Evolutionary conservation across 2,113 vertebrate genomes (phyloP).

Genomic region (Varanus komodoensis): DNA sequence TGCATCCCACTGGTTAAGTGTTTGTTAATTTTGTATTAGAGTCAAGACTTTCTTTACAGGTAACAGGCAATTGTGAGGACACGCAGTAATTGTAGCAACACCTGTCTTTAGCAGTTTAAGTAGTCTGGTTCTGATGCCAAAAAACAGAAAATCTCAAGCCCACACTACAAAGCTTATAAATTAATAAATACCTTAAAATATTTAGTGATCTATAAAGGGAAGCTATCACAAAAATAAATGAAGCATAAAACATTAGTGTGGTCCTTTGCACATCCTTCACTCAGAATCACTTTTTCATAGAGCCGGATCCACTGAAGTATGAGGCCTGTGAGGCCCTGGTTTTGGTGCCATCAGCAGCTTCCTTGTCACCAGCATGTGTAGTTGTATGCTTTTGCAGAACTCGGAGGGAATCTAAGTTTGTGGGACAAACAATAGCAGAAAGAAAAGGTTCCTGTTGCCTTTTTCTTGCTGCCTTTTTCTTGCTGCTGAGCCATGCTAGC

Average conservation of each 20-base stretch:
- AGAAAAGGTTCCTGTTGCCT: neutral
- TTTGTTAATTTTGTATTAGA: constrained; percentile 77
- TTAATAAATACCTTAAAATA: constrained; percentile 73
- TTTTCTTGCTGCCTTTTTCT: constrained; percentile 7
- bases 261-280: constrained; percentile 47
- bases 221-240: constrained; percentile 65
- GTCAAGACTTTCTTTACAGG: constrained; percentile 78
- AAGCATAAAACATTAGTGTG: constrained; percentile 63
- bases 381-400: neutral
- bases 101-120: constrained; percentile 65
- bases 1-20: constrained; percentile 79
- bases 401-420: neutral
- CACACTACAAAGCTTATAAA: constrained; percentile 69
- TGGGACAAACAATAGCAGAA: neutral
- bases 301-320: constrained; percentile 37
- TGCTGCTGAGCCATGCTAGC: neutral
- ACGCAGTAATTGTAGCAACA: constrained; percentile 72
- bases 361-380: constrained; percentile 22
- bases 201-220: constrained; percentile 70
- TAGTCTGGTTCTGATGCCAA: constrained; percentile 66
- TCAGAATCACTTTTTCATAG: constrained; percentile 44
- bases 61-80: constrained; percentile 80
- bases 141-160: constrained; percentile 27
- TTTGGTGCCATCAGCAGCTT: neutral
- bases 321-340: neutral